Evolutionary conservation across 2,797 vertebrate genomes (phyloP).

Genomic region (Myoxocephalus aenaeus): DNA sequence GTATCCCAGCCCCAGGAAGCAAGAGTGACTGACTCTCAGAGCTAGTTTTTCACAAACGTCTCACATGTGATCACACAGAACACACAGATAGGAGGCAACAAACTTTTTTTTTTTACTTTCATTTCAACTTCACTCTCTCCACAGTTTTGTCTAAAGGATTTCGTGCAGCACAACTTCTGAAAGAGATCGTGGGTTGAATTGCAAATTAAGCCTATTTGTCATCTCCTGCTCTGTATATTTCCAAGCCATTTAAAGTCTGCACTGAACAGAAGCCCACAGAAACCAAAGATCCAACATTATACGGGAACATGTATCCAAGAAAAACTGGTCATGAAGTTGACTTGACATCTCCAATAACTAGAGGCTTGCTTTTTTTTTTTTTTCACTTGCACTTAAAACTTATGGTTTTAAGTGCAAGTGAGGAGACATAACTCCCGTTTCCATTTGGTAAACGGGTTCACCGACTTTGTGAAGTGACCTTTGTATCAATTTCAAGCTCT

Average conservation of each 20-base stretch:
- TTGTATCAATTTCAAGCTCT: constrained; percentile 79
- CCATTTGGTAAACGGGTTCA: constrained; percentile 36
- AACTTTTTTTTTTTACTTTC: constrained; percentile 53
- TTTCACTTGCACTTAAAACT: too few relatives aligned
- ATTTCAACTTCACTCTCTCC: constrained; percentile 66
- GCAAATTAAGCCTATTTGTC: constrained; percentile 65
- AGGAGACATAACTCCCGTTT: constrained; percentile 15
- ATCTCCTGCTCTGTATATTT: constrained; percentile 33
- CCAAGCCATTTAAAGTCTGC: constrained; percentile 30
- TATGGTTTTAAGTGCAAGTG: constrained; percentile 35
- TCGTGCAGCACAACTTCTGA: constrained; percentile 43
- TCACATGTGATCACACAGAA: constrained; percentile 37
- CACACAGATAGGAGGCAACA: constrained; percentile 26
- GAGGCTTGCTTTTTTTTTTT: constrained; percentile 30
- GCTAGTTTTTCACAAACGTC: constrained; percentile 32
- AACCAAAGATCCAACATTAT: constrained; percentile 16
- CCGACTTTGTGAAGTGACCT: constrained; percentile 69
- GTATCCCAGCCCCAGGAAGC: constrained; percentile 50
- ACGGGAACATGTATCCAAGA: constrained; percentile 42
- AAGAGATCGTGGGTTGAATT: constrained; percentile 47
- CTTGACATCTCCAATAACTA: constrained; percentile 16
- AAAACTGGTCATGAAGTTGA: constrained; percentile 41
- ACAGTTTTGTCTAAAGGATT: constrained; percentile 49
- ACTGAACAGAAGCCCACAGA: constrained; percentile 26
- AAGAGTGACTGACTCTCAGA: constrained; percentile 28